Conservation (phyloP, 1,140 invertebrate genomes). For the Drusus annulatus region DNA sequence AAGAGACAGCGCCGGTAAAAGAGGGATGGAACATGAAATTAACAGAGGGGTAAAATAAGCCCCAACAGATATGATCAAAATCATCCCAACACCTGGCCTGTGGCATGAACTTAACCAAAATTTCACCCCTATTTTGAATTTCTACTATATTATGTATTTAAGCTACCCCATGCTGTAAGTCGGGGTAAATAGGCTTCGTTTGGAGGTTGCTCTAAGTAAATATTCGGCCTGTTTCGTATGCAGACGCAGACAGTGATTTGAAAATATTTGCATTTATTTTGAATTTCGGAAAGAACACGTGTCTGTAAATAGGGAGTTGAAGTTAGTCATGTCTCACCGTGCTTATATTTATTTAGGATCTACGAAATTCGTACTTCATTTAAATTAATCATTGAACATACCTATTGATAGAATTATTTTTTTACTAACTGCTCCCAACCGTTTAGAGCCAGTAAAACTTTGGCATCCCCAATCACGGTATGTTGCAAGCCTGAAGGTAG, state of each 20-base stretch:
- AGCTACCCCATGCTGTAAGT: conserved; percentile 26
- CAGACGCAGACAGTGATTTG: neutral
- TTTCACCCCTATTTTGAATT: conserved; percentile 31
- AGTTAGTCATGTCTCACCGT: too few relatives aligned
- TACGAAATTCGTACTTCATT: too few relatives aligned
- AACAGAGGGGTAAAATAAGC: conserved; percentile 38
- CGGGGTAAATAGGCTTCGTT: conserved; percentile 14
- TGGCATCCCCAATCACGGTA: too few relatives aligned
- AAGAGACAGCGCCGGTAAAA: neutral
- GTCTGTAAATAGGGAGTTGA: too few relatives aligned
- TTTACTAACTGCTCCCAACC: too few relatives aligned
- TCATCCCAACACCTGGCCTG: conserved; percentile 31
- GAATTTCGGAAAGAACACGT: neutral
- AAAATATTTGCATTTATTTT: neutral
- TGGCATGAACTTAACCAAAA: conserved; percentile 36
- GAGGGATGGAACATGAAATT: conserved; percentile 23
- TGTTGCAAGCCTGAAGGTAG: too few relatives aligned
- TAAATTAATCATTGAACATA: too few relatives aligned
- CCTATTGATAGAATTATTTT: too few relatives aligned
- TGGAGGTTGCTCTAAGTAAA: conserved; percentile 10
- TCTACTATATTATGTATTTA: conserved; percentile 33
- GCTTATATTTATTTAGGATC: too few relatives aligned
- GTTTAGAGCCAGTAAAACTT: too few relatives aligned
- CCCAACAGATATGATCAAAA: conserved; percentile 31
- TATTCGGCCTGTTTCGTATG: conserved; percentile 25